phyloP scores from a whole-genome alignment of 2,888 invertebrate genomes.

The Ctena decussata region DNA sequence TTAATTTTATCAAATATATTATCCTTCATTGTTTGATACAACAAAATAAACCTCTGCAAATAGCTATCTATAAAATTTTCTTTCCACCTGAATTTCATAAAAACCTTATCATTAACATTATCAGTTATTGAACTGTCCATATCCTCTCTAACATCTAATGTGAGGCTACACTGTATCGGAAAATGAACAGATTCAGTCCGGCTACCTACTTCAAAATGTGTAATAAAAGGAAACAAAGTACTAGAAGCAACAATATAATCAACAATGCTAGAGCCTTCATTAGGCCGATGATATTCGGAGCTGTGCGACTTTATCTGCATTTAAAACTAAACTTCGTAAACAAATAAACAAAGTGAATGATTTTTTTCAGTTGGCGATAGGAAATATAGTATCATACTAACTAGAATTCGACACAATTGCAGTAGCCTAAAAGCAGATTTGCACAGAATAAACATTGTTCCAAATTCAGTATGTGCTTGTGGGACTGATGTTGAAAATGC shows the following conservation, averaged over 20 bases:
- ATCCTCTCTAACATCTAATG: background rate
- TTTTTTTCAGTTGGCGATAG: no score
- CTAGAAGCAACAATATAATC: background rate
- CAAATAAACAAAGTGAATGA: no score
- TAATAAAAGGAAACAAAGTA: background rate
- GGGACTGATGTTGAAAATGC: no score
- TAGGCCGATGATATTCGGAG: no score
- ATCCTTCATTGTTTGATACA: background rate
- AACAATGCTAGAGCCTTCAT: background rate
- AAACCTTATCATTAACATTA: background rate
- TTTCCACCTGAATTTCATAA: background rate
- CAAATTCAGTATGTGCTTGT: no score
- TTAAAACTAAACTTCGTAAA: no score
- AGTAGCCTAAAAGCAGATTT: no score
- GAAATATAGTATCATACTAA: no score
- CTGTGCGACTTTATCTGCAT: no score
- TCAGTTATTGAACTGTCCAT: background rate
- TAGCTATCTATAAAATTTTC: background rate
- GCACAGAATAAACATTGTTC: no score
- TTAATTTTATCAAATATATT: background rate
- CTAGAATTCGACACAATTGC: no score
- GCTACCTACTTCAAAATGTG: background rate
- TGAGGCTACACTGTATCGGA: background rate
- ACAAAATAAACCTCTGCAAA: background rate
- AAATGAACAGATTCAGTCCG: background rate